Evolutionary conservation across 1,140 invertebrate genomes (phyloP).

Genomic region (Delia radicum): DNA sequence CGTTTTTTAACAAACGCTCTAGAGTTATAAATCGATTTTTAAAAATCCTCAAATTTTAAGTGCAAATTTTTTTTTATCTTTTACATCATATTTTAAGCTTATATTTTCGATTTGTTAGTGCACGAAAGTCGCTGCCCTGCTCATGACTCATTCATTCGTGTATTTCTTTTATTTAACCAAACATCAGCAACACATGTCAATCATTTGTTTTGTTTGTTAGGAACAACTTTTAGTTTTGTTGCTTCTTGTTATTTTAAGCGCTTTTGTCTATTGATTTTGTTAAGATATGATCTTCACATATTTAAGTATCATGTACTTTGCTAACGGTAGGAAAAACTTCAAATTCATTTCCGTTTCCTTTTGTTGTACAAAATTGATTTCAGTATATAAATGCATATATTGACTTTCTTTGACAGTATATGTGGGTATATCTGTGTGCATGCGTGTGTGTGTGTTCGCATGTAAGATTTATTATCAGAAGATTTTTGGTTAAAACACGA

Average conservation of each 20-base stretch:
- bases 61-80: not conserved
- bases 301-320: not conserved
- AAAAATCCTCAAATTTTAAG: not conserved
- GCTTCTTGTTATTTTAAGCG: not conserved
- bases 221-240: not conserved
- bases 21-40: no score
- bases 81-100: not conserved
- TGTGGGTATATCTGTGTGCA: not conserved
- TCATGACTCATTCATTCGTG: constrained; percentile 6
- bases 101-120: no score
- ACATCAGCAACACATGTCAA: constrained; percentile 9
- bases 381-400: not conserved
- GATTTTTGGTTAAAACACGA: not conserved
- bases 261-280: not conserved
- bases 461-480: not conserved
- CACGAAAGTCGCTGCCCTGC: no score
- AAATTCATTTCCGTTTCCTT: constrained; percentile 23
- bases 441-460: not conserved
- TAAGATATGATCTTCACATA: not conserved
- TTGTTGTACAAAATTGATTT: not conserved
- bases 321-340: not conserved
- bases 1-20: no score
- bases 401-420: not conserved
- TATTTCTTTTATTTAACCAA: not conserved
- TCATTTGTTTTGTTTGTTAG: constrained; percentile 9